A percentile compares a stretch with the other conserved stretches of the same genome.
Conservation (phyloP, 2,113 vertebrate genomes). For the Nestor notabilis region DNA sequence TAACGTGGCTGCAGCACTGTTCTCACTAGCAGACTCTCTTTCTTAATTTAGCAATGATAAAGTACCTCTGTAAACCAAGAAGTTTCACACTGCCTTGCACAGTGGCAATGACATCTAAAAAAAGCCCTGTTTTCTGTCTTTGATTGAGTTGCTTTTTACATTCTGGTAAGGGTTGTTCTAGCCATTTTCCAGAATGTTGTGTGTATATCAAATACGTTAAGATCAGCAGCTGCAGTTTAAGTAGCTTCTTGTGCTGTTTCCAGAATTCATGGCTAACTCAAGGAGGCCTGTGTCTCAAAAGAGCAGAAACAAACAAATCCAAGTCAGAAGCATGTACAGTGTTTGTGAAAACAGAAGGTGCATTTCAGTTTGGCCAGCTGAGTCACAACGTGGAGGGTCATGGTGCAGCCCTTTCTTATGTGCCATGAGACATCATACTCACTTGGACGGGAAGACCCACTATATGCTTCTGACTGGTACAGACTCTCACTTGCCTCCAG, state of each 20-base stretch:
- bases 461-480: neutral
- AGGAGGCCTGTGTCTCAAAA: neutral
- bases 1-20: neutral
- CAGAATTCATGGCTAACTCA: neutral
- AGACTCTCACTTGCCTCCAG: neutral
- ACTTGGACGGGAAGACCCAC: neutral
- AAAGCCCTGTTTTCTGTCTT: rapidly evolving
- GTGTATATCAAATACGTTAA: rapidly evolving
- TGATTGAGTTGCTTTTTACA: neutral
- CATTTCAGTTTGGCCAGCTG: neutral
- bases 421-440: neutral
- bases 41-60: neutral
- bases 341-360: neutral
- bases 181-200: neutral
- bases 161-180: neutral
- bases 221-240: neutral
- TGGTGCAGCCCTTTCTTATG: neutral
- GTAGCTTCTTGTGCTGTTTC: neutral
- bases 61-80: neutral
- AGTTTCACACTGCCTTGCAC: neutral
- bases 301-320: neutral
- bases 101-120: neutral
- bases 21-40: neutral
- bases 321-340: neutral
- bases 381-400: neutral